Evolutionary conservation across 2,797 vertebrate genomes (phyloP), one percentile per base, ranked within the genome.

Genomic region (Momotus momota): DNA sequence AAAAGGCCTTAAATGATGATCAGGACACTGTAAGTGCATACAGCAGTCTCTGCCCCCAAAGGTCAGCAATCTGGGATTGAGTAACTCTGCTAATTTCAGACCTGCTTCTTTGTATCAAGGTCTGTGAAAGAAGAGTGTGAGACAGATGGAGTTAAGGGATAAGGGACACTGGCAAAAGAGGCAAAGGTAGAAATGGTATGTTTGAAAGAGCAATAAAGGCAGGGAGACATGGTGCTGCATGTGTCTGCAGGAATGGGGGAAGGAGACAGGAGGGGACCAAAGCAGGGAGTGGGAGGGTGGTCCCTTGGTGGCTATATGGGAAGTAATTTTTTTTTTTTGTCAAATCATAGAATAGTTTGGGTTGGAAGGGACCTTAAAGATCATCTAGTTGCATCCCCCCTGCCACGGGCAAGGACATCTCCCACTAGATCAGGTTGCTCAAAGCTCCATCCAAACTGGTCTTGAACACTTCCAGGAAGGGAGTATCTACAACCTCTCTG

Each of bases 21-120:
- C 1, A 7, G 86, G 64, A 79, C 0, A 0, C 64, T 55, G 0
- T 65, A 87, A 90, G 41, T 3, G 0, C 41, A 49, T 73, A 52
- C 41, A 91, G 54, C 66, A 46, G 41, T 74, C 49, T 22, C 52
- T 90, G 86, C 74, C 81, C 81, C 41, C 33, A 51, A n/a, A 54
- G 90, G 81, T 93, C 93, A 93, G 73, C n/a, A 58, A 41, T 80
- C 66, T 86, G 80, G 64, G 58, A 77, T 61, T 70, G 90, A 88
- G 14, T 75, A 90, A 86, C 35, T 88, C 35, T 88, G 38, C 80
- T 94, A 38, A 86, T 91, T 88, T 90, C 66, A 90, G 38, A 90
- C 20, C 67, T 80, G 29, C 38, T 94, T 33, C 35, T 92, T 84
- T 82, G 64, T 46, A 1, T 84, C n/a, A 71, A 84, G 45, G 22